Base-by-base conservation (phyloP, 1,140 invertebrate species). In the Elysia chlorotica region DNA sequence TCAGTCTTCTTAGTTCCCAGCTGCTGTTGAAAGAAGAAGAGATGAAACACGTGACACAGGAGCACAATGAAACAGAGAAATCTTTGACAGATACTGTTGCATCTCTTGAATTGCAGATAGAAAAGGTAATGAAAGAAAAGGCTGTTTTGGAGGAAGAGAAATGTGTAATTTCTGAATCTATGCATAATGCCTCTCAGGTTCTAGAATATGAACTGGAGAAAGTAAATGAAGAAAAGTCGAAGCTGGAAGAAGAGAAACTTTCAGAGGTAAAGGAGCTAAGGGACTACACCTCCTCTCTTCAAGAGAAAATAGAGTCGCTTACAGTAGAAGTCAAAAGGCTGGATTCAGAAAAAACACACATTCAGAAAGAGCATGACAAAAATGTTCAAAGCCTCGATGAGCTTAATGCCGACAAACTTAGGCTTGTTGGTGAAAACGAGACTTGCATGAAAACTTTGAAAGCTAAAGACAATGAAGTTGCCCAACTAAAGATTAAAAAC, bases 21-120 rank as follows among this genome's bases (percentile, higher is more conserved):
- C 66, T 68, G 21, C 30, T 56, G 25, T 33, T 68, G 36, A 68
- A 68, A 23, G 66, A 68, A 35, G 30, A 57, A 4, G 66, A 68
- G 35, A 10, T 56, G 28, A 2, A 31, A 21, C 66, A 68, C 53
- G 31, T 57, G 31, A 21, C 48, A 23, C 21, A 57, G 2, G 53
- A 68, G 6, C 36, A 30, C 19, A 14, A 68, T 10, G 28, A 68
- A 23, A n/a, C 53, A 14, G 37, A 67, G 37, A 21, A 36, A 2
- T n/a, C 65, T 30, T 23, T 68, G 4, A 56, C 4, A 21, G 14
- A 19, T 28, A 21, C 48, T 23, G 19, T 68, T 30, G 37, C 28
- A 23, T 4, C 48, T 41, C 53, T 68, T 3, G 10, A 54, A n/a
- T 57, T 31, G 23, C 66, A 56, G 53, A 2, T 68, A 2, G 30